These are phyloP conservation scores for Agonopterix alstromeriana DNA, from an alignment of 2,888 invertebrate genomes.

Conservation along the genomic window DNA sequence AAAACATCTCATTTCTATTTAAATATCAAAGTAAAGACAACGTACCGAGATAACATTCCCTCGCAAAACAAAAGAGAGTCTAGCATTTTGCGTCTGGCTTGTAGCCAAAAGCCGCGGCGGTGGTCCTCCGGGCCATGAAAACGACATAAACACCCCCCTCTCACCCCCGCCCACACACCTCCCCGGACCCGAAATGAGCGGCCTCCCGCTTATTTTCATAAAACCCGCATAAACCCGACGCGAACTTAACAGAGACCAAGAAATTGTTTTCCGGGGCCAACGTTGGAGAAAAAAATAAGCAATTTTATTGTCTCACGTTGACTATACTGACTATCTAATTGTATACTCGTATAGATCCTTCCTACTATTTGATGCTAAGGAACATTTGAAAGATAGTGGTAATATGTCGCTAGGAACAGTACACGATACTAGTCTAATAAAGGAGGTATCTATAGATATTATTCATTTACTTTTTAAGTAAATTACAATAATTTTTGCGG, in stretches of 20 bases:
- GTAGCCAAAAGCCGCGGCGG: slow-evolving; percentile 53
- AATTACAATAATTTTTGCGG: no score
- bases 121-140: slow-evolving; percentile 54
- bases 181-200: slow-evolving; percentile 65
- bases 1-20: background rate
- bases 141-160: slow-evolving; percentile 54
- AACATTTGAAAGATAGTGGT: no score
- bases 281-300: slow-evolving; percentile 24
- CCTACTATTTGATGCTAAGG: no score
- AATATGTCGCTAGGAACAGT: no score
- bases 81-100: slow-evolving; percentile 54
- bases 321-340: background rate
- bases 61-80: slow-evolving; percentile 53
- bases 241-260: slow-evolving; percentile 47
- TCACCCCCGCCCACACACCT: slow-evolving; percentile 23
- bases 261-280: slow-evolving; percentile 46
- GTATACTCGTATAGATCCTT: no score
- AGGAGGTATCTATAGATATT: no score
- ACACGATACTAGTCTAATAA: no score
- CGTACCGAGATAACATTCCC: slow-evolving; percentile 31
- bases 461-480: no score
- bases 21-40: slow-evolving; percentile 21
- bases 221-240: slow-evolving; percentile 61
- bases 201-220: slow-evolving; percentile 73
- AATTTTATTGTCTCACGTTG: slow-evolving; percentile 2